A percentile compares a stretch with the other conserved stretches of the same genome.
These are phyloP conservation scores for Lycophotia porphyrea DNA, from an alignment of 2,888 invertebrate species.

Conservation along the genomic window DNA sequence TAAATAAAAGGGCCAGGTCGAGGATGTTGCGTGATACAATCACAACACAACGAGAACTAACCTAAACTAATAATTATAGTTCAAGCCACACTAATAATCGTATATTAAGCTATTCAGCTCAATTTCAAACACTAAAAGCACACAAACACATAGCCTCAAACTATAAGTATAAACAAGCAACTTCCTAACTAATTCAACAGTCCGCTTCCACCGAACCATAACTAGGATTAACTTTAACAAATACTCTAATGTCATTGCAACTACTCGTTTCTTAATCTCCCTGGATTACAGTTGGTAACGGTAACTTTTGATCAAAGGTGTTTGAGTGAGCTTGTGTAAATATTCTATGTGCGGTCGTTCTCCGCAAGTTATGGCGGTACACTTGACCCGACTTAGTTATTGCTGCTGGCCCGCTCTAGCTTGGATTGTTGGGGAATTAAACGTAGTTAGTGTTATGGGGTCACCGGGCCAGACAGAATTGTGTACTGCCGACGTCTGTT, in stretches of 20 bases:
- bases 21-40: neutral
- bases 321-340: slow-evolving; percentile 71
- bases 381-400: slow-evolving; percentile 69
- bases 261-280: slow-evolving; percentile 56
- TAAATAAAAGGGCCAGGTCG: neutral
- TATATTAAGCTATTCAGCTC: slow-evolving; percentile 43
- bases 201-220: slow-evolving; percentile 42
- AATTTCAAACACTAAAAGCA: slow-evolving; percentile 47
- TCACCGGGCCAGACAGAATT: slow-evolving; percentile 40
- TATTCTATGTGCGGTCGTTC: slow-evolving; percentile 77
- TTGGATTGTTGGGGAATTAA: slow-evolving; percentile 64
- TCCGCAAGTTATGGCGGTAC: slow-evolving; percentile 74
- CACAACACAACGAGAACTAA: neutral
- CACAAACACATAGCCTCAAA: slow-evolving; percentile 45
- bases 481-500: slow-evolving; percentile 27
- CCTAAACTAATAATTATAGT: slow-evolving; percentile 18
- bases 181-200: slow-evolving; percentile 51
- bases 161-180: slow-evolving; percentile 52
- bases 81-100: neutral
- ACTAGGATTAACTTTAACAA: slow-evolving; percentile 49
- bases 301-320: slow-evolving; percentile 69
- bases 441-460: slow-evolving; percentile 63
- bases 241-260: slow-evolving; percentile 43
- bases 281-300: slow-evolving; percentile 49
- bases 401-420: slow-evolving; percentile 57